Evolutionary conservation across 2,888 invertebrate genomes (phyloP).

Genomic region (Micropterix aruncella): DNA sequence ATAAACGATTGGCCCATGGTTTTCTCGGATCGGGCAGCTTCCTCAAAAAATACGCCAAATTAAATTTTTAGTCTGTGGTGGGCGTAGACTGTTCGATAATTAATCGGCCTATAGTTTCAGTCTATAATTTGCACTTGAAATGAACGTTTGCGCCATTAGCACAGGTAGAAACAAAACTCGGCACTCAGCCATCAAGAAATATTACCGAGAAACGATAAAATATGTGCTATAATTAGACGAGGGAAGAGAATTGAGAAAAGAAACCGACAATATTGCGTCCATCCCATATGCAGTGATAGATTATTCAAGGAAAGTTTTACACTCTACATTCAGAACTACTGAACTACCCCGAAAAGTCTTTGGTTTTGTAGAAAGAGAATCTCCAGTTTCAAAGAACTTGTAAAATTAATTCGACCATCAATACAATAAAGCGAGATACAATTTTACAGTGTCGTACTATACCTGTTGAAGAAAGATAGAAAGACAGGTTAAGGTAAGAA

Average conservation of each 20-base stretch:
- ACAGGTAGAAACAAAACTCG: background rate
- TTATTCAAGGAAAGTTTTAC: conserved; percentile 10
- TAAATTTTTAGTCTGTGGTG: background rate
- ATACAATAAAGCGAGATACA: no score
- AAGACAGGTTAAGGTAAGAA: no score
- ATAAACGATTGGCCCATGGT: no score
- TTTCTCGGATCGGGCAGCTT: background rate
- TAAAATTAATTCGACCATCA: no score
- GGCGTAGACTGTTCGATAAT: background rate
- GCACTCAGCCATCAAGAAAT: background rate
- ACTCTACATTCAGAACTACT: conserved; percentile 9
- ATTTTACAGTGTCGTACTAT: no score
- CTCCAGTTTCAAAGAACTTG: no score
- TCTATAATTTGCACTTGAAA: background rate
- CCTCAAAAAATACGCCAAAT: background rate
- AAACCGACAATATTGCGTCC: conserved; percentile 10
- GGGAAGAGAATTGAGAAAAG: conserved; percentile 7
- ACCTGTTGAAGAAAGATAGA: no score
- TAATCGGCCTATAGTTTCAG: background rate
- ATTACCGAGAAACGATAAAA: background rate
- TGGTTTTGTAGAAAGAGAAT: no score
- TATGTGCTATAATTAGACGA: background rate
- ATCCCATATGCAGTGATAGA: conserved; percentile 10
- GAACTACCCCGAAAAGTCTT: no score
- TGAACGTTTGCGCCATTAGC: background rate